Base-by-base conservation (phyloP, 2,888 invertebrate species). In the Drosophila paramelanica region DNA sequence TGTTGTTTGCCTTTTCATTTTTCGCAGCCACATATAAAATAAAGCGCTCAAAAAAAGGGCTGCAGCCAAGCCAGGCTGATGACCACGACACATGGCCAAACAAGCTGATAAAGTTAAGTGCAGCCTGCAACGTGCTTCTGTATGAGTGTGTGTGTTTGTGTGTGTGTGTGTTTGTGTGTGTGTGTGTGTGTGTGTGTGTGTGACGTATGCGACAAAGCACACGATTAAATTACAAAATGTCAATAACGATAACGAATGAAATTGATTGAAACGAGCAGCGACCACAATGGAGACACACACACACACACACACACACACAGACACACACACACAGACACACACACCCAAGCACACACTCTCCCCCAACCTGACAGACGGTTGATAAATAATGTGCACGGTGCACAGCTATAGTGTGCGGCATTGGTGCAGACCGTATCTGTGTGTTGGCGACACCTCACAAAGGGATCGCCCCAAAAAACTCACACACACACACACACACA, bases 151-250 rank as follows among this genome's bases (percentile, higher is more conserved):
- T 45, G 13, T 27, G 13, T 38, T 1, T 38, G 13, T 38, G 23
- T 2, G 2, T 10, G 2, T 4, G 5, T 47, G 41, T 39, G 33
- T 45, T 13, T 33, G 41, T 42, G 55, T 38, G 14, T 67, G 50
- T 57, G 38, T 49, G 50, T 39, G 50, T 50, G 20, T 17, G 38
- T 53, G 41, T 58, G 55, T 56, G 31, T 73, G 79, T 70, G 73
- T 69, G 68, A 60, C 58, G 71, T 65, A 75, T 75, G 81, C 76
- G 82, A 83, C 88, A 81, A 87, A 87, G 88, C 88, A 84, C 85
- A 88, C 84, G 88, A 85, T 85, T 88, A 85, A 85, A 85, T 85
- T 85, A 85, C 84, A 88, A 85, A 85, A 88, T 85, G 84, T 85
- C 84, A 85, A 85, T 85, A 85, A 85, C 83, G 84, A 88, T 85